phyloP scores from a whole-genome alignment of 2,113 vertebrate genomes.

The Cyanocitta stelleri region DNA sequence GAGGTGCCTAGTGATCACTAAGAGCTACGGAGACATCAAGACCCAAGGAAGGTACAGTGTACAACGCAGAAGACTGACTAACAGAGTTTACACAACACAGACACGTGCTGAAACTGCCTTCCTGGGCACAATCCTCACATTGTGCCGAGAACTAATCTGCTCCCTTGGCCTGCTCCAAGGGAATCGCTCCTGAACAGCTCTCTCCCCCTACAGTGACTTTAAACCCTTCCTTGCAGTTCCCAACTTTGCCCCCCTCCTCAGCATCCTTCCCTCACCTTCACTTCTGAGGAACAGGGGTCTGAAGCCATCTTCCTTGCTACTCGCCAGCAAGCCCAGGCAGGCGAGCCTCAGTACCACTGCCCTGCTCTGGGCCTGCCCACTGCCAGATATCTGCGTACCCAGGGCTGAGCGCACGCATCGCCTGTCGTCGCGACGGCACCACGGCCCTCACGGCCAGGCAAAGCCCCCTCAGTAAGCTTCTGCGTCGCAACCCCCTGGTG shows the following conservation, averaged over 20 bases:
- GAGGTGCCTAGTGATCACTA: not conserved
- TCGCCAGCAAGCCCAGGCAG: fast-evolving
- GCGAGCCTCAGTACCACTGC: fast-evolving
- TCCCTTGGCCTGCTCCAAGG: not conserved
- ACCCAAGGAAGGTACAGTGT: not conserved
- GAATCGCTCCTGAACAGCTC: not conserved
- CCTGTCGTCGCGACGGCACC: fast-evolving
- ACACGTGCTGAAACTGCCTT: not conserved
- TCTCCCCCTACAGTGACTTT: not conserved
- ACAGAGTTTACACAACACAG: not conserved
- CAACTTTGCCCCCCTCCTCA: not conserved
- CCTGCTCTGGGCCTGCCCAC: fast-evolving
- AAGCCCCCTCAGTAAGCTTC: fast-evolving
- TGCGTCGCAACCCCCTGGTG: fast-evolving
- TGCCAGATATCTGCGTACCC: fast-evolving
- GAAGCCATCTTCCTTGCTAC: not conserved
- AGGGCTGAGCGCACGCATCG: fast-evolving
- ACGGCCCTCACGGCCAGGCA: fast-evolving
- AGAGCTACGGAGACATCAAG: not conserved
- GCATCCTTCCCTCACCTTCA: not conserved
- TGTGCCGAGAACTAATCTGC: fast-evolving
- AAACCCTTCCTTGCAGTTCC: not conserved
- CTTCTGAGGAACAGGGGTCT: fast-evolving
- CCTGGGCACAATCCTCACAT: not conserved
- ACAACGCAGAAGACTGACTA: not conserved